Conservation (phyloP, 2,113 vertebrate genomes). For the Antechinus stuartii region DNA sequence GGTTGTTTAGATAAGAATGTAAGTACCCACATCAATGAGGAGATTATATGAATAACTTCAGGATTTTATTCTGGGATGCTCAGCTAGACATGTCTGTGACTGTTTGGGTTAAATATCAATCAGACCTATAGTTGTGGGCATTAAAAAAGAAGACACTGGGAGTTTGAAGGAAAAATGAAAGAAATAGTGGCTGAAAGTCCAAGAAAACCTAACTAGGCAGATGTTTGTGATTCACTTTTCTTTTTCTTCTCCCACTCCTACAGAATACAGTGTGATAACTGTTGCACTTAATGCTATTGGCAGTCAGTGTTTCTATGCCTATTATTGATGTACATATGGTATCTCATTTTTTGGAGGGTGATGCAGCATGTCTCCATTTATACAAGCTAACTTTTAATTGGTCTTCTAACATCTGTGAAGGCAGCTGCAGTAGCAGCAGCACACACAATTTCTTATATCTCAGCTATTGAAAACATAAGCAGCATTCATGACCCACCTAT, state of each 20-base stretch:
- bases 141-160: not conserved
- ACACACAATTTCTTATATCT: not conserved
- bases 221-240: not conserved
- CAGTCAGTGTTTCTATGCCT: not conserved
- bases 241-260: not conserved
- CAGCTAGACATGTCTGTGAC: not conserved
- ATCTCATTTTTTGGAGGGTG: not conserved
- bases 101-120: not conserved
- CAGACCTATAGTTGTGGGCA: not conserved
- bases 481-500: not conserved
- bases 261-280: not conserved
- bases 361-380: not conserved
- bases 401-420: not conserved
- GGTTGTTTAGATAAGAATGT: conserved; percentile 73
- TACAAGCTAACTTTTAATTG: not conserved
- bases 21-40: conserved; percentile 62
- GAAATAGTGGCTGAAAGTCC: not conserved
- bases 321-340: not conserved
- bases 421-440: not conserved
- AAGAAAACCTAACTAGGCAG: not conserved
- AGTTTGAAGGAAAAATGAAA: not conserved
- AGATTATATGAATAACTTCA: conserved; percentile 68
- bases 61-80: conserved; percentile 64
- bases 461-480: not conserved
- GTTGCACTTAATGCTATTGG: not conserved